These are phyloP conservation scores for Sebastes taczanowskii DNA, from an alignment of 2,797 vertebrate species.

Conservation along the genomic window DNA sequence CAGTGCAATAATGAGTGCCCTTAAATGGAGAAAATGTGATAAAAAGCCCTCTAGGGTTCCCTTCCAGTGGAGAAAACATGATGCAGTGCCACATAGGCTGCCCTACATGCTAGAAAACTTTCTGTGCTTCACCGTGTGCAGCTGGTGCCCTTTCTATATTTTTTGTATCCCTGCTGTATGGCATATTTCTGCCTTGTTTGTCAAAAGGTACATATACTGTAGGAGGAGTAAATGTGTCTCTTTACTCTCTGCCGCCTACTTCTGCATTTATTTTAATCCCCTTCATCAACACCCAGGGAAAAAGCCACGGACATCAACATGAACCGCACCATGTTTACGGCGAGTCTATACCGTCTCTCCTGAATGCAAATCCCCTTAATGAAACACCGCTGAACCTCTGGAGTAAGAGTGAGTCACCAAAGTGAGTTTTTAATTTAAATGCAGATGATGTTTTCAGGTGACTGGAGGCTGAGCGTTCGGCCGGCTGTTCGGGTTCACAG, in stretches of 20 bases:
- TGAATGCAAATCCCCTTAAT: conserved; percentile 15
- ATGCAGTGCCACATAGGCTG: no score
- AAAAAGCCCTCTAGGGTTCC: no score
- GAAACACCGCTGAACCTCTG: conserved; percentile 5
- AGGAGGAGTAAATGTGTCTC: neutral
- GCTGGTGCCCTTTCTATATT: no score
- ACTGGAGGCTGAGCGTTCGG: conserved; percentile 22
- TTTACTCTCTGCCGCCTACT: neutral
- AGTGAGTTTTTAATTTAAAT: conserved; percentile 55
- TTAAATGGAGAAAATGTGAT: no score
- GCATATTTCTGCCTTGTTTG: neutral
- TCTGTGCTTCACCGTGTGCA: no score
- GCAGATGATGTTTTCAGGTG: conserved; percentile 53
- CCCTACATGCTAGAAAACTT: no score
- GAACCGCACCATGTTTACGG: conserved; percentile 2
- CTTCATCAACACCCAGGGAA: neutral
- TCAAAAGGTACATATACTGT: neutral
- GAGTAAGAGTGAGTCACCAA: conserved; percentile 9
- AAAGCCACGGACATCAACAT: neutral
- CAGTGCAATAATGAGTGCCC: no score
- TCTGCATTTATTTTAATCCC: neutral
- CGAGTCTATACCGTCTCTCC: neutral
- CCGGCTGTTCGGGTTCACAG: conserved; percentile 15
- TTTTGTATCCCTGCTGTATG: no score
- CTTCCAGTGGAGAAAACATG: no score